These are phyloP conservation scores for Cryptotis parvus DNA, from an alignment of 2,113 vertebrate species.

Conservation along the genomic window DNA sequence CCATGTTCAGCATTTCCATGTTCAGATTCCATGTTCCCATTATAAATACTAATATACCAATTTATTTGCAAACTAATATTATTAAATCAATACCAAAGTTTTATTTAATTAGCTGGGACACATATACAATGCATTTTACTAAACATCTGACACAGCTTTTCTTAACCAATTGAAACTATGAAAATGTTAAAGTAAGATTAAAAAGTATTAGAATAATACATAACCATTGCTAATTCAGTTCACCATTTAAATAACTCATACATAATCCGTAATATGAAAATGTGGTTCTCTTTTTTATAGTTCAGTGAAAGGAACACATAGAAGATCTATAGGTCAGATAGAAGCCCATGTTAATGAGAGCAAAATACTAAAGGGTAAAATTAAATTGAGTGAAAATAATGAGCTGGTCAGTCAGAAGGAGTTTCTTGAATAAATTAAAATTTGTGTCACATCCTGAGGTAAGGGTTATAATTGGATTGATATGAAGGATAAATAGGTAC, in stretches of 20 bases:
- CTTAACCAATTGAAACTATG: neutral
- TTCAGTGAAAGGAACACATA: neutral
- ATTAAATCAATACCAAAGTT: conserved; percentile 34
- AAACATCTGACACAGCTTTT: neutral
- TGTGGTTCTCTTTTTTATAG: neutral
- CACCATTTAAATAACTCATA: neutral
- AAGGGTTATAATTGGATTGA: neutral
- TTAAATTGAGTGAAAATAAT: neutral
- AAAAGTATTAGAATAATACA: neutral
- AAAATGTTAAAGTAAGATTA: neutral
- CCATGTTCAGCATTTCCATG: neutral
- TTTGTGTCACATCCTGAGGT: neutral
- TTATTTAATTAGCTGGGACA: neutral
- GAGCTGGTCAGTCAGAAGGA: neutral
- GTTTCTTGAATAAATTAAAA: conserved; percentile 9
- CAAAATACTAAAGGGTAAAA: neutral
- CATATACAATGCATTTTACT: neutral
- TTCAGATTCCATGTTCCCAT: neutral
- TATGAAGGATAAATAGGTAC: neutral
- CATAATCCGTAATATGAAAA: neutral
- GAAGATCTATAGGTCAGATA: neutral
- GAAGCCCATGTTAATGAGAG: neutral
- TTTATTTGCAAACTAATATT: conserved; percentile 46
- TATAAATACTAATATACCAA: conserved; percentile 40
- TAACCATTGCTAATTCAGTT: neutral